Base-by-base conservation (phyloP, 2,797 vertebrate species). In the Acipenser ruthenus region DNA sequence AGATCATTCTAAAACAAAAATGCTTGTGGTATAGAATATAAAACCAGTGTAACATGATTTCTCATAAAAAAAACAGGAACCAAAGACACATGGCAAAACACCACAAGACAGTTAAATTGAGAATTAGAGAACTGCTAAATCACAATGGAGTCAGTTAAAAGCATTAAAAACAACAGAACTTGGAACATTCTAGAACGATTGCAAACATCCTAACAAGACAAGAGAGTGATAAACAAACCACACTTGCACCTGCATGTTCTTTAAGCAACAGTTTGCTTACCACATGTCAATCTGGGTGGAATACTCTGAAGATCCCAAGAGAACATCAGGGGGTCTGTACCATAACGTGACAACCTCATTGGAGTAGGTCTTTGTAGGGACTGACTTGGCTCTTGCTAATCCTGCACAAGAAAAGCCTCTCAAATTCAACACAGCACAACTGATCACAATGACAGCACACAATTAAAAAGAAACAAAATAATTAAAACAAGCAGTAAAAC, bases 241-340 rank as follows among this genome's bases (percentile, higher is more conserved):
- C 37, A 37, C 37, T 37, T 37, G 37, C 37, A 37, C 5, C 37
- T 37, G 37, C 37, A 37, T 37, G 37, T 37, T 37, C 37, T 37
- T 37, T 37, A 37, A 37, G 37, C 37, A 37, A 37, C 5, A 64
- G 50, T 52, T 64, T 6, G 82, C 88, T 88, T 89, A 97, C 95
- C 95, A 97, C 95, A 97, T 96, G 85, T 97, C 95, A 69, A 97
- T 96, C 82, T 95, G 95, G 11, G 95, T 97, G 67, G 95, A 98
- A 79, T 98, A 97, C 77, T 97, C 95, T 0, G 95, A 96, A 73
- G 95, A 97, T 65, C 95, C 95, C 1, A 97, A 91, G 62, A 97
- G 92, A 70, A 97, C 95, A 67, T 97, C 95, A 9, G 95, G 95
- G 7, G 95, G 95, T 64, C 95, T 91, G 80, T 97, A 97, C 95